Percentiles rank a stretch among this genome's conserved stretches.
These are phyloP conservation scores for Plutella xylostella DNA, from an alignment of 2,888 invertebrate species.

Conservation along the genomic window DNA sequence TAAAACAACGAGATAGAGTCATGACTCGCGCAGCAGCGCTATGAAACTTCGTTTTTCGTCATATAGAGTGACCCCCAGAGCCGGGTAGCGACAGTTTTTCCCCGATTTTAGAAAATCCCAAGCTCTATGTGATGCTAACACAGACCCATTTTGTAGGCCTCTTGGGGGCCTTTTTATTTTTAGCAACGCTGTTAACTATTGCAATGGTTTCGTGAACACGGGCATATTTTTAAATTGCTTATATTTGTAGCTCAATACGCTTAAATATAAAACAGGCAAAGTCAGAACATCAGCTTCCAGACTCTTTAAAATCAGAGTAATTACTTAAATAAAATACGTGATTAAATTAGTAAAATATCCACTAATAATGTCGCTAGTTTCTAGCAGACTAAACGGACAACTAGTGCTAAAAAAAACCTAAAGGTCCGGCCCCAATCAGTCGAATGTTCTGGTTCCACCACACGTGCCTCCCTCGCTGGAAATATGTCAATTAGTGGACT, in stretches of 20 bases:
- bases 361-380: neutral
- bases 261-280: neutral
- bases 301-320: too few relatives aligned
- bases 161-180: neutral
- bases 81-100: too few relatives aligned
- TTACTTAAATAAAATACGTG: neutral
- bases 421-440: too few relatives aligned
- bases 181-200: neutral
- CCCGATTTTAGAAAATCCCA: constrained; percentile 57
- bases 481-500: too few relatives aligned
- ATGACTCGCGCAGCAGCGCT: neutral
- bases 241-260: neutral
- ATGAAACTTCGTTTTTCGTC: neutral
- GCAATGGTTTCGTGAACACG: neutral
- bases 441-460: too few relatives aligned
- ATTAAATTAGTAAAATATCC: neutral
- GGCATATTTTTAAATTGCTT: neutral
- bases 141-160: constrained; percentile 13
- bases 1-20: neutral
- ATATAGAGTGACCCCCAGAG: constrained; percentile 7
- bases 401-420: too few relatives aligned
- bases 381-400: too few relatives aligned
- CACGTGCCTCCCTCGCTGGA: too few relatives aligned
- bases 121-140: constrained; percentile 53
- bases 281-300: too few relatives aligned